Base-by-base conservation (phyloP, 2,797 vertebrate species). In the Hypotaenidia philippensis region DNA sequence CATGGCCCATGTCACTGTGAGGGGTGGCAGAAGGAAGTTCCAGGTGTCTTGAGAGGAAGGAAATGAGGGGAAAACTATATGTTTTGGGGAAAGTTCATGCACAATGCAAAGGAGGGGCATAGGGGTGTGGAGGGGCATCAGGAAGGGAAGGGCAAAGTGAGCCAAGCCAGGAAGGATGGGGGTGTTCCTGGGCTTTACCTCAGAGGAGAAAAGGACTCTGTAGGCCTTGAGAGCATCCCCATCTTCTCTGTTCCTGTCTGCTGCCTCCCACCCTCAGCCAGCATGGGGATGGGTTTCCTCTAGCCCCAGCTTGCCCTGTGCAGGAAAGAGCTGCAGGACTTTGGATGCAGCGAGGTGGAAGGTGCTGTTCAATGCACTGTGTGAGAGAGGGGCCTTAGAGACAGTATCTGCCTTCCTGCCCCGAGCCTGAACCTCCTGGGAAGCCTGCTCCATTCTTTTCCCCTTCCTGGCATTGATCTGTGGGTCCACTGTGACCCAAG, bases 31-130 rank as follows among this genome's bases (percentile, higher is more conserved):
- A 27, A 71, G 72, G 82, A 88, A 86, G 29, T 53, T 83, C 65
- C 83, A 76, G 72, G 70, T 95, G 88, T 38, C 88, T 71, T 20
- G 65, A 78, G 69, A 83, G 91, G 87, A 93, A 93, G 91, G 80
- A 94, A 91, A 53, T 4, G 5, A 71, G 50, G 34, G 11, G 15
- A 10, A 75, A 82, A 44, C 32, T 1, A 9, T 1, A 0, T 11
- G 10, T 63, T 72, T 64, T 61, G 85, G 91, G 69, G n/a, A 61
- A 63, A 3, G 6, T 75, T 93, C 45, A 69, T 49, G 66, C 47
- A 31, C 80, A 23, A 2, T 6, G 34, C 41, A 32, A 64, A 66
- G 26, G 36, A 64, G 45, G 47, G n/a, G 38, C 8, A 1, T 3
- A 34, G 70, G 13, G 4, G 0, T 21, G 21, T 22, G 4, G 8